These are phyloP conservation scores for Drosophila neocordata DNA, from an alignment of 1,140 invertebrate genomes.

Conservation along the genomic window DNA sequence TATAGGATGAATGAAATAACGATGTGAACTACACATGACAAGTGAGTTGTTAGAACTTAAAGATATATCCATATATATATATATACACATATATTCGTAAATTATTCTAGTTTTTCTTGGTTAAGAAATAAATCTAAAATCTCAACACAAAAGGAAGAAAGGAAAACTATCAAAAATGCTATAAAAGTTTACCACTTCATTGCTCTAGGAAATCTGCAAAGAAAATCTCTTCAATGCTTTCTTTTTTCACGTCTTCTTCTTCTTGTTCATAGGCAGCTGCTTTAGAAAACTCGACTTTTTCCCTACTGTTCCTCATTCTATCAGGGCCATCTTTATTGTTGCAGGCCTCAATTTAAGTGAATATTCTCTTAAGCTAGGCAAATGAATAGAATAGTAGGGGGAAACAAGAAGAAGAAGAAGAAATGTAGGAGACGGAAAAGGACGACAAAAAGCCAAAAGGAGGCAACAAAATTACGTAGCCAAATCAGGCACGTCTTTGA, in stretches of 20 bases:
- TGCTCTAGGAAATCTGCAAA: slow-evolving; percentile 40
- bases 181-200: slow-evolving; percentile 72
- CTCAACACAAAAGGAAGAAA: neutral
- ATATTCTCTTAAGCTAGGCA: slow-evolving; percentile 44
- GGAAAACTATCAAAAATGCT: slow-evolving; percentile 28
- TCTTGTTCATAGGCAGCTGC: neutral
- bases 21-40: slow-evolving; percentile 5
- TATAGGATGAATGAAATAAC: neutral
- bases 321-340: slow-evolving; percentile 69
- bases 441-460: slow-evolving; percentile 16
- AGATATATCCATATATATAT: slow-evolving; percentile 27
- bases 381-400: slow-evolving; percentile 33
- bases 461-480: slow-evolving; percentile 27
- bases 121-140: neutral
- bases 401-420: neutral
- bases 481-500: slow-evolving; percentile 13
- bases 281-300: neutral
- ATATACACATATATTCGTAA: slow-evolving; percentile 5
- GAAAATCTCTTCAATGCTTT: neutral
- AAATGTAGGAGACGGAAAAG: neutral
- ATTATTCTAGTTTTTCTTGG: neutral
- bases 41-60: slow-evolving; percentile 11
- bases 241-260: no score
- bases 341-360: slow-evolving; percentile 42
- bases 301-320: slow-evolving; percentile 25